A percentile compares a stretch with the other conserved stretches of the same genome.
Evolutionary conservation across 2,888 invertebrate species (phyloP).

Genomic region (Cheilosia urbana): DNA sequence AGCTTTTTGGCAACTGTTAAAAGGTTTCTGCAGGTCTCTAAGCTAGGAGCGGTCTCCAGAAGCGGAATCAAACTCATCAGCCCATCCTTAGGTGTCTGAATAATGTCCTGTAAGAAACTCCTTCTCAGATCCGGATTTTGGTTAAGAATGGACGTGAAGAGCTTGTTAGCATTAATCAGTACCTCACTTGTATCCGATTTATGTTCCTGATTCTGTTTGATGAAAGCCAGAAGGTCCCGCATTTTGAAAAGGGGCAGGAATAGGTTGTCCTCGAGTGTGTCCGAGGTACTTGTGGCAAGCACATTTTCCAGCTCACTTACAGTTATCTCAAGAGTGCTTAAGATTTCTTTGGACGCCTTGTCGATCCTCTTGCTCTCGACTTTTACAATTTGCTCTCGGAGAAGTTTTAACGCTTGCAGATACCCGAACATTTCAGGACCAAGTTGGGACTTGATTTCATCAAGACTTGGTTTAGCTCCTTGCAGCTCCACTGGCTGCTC

Average conservation of each 20-base stretch:
- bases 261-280: conserved; percentile 76
- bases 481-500: not conserved
- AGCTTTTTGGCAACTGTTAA: conserved; percentile 53
- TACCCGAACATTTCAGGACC: conserved; percentile 37
- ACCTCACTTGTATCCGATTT: conserved; percentile 40
- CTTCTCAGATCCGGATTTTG: conserved; percentile 76
- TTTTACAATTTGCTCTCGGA: conserved; percentile 45
- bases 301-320: conserved; percentile 75
- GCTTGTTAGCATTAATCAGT: conserved; percentile 67
- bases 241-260: conserved; percentile 78
- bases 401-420: conserved; percentile 32
- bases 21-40: conserved; percentile 54
- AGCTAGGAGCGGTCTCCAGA: conserved; percentile 52
- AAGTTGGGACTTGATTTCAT: conserved; percentile 3
- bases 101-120: conserved; percentile 77
- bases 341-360: conserved; percentile 61
- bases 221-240: conserved; percentile 77
- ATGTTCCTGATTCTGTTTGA: conserved; percentile 37
- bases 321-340: conserved; percentile 71
- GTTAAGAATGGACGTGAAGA: conserved; percentile 76
- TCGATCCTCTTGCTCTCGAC: conserved; percentile 26
- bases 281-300: conserved; percentile 52
- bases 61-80: conserved; percentile 70
- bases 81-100: conserved; percentile 75
- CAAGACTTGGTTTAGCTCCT: not conserved